phyloP scores from a whole-genome alignment of 2,797 vertebrate species.

The Hippopotamyrus pictus region DNA sequence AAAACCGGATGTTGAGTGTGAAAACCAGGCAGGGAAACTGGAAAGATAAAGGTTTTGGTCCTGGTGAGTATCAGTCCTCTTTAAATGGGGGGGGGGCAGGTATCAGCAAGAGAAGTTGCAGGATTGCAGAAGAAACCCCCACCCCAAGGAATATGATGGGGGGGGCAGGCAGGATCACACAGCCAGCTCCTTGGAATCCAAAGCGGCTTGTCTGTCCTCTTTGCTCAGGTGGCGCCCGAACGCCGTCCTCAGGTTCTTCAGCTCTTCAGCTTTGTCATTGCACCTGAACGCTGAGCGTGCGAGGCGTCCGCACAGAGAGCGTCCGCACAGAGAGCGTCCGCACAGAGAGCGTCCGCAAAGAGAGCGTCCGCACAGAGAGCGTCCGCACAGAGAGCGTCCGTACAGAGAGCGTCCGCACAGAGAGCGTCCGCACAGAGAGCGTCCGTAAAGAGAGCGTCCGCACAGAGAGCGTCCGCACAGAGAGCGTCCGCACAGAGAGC shows the following conservation, averaged over 20 bases:
- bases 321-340: too few species aligned
- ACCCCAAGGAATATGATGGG: neutral
- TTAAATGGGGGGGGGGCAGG: neutral
- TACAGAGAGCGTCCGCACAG: too few species aligned
- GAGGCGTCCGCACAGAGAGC: too few species aligned
- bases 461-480: too few species aligned
- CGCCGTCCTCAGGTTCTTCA: neutral
- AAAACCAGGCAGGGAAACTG: neutral
- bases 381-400: too few species aligned
- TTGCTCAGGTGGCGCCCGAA: neutral
- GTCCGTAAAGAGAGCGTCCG: too few species aligned
- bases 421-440: too few species aligned
- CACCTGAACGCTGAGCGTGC: neutral
- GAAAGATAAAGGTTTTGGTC: neutral
- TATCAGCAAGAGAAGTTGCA: neutral
- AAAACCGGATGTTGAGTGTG: neutral
- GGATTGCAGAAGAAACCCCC: neutral
- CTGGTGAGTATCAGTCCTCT: neutral
- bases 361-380: too few species aligned
- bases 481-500: too few species aligned
- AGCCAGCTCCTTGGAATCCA: neutral
- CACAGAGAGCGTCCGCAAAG: too few species aligned
- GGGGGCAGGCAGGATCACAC: neutral
- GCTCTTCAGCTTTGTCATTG: neutral
- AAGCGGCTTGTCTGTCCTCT: neutral